Base-by-base conservation (phyloP, 1,140 invertebrate genomes). In the Hydropsyche tenuis region DNA sequence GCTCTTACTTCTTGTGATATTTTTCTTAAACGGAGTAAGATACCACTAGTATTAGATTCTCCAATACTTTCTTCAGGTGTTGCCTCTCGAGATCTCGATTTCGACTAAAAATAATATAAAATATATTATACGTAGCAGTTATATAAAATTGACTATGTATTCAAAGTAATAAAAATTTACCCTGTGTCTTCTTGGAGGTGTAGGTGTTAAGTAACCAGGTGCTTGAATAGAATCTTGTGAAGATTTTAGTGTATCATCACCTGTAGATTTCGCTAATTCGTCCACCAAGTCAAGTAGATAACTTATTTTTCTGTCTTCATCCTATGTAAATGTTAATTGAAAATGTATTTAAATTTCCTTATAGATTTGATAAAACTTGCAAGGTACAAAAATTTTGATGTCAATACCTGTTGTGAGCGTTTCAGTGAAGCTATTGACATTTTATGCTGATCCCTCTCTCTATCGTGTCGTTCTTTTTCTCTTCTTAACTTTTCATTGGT, bases 401-500 rank as follows among this genome's bases (percentile, higher is more conserved):
- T 37, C 3, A 37, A 37, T 37, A 84, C 84, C 81, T 85, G 85
- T 69, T 86, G 85, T 0, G 82, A 81, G 14, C 85, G 80, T 77
- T 86, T 86, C 27, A 85, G 80, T 1, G 85, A 82, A 0, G 79
- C 81, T 14, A 86, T 84, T 14, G 75, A 75, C 72, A 78, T 76
- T 68, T 84, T 84, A 76, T 85, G 83, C 73, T 86, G 85, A 63
- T 95, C 93, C n/a, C 92, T 86, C 78, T 96, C 94, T 75, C 90
- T 89, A 78, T 96, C 94, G 77, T 92, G 89, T 1, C 91, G 87
- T 79, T 96, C 94, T 74, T 94, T 94, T 81, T 97, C 95, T 45
- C 94, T 86, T 53, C 94, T 86, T 73, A 96, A 85, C 80, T 96
- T 95, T 77, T 96, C 95, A 80, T 96, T 96, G 46, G 94, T 94